Percentiles rank a stretch among this genome's conserved stretches.
Evolutionary conservation across 1,140 invertebrate species (phyloP).

Genomic region (Archivesica marissinica): DNA sequence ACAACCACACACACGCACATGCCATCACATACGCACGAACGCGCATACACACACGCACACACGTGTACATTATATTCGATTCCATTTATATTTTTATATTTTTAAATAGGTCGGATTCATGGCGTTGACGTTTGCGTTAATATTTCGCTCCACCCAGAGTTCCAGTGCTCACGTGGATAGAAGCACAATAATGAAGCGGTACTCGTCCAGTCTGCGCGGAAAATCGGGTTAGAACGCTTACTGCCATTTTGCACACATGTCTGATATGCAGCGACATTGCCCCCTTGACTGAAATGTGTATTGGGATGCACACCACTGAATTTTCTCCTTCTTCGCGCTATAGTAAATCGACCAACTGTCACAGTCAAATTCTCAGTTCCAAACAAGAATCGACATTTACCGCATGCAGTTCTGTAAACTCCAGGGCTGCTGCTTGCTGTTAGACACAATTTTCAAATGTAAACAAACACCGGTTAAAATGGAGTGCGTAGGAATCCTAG

Average conservation of each 20-base stretch:
- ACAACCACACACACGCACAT: too few relatives aligned
- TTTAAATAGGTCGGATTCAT: constrained; percentile 37
- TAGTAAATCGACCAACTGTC: neutral
- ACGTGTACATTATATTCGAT: too few relatives aligned
- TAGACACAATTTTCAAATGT: too few relatives aligned
- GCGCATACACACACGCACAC: too few relatives aligned
- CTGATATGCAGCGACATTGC: neutral
- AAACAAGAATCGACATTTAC: neutral
- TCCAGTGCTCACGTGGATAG: constrained; percentile 9
- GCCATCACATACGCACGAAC: too few relatives aligned
- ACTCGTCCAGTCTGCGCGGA: constrained; percentile 32
- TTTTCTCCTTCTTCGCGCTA: neutral
- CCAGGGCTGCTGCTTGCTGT: too few relatives aligned
- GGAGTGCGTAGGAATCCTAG: too few relatives aligned
- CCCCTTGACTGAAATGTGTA: neutral
- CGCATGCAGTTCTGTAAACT: too few relatives aligned
- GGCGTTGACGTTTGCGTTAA: constrained; percentile 25
- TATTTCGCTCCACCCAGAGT: constrained; percentile 28
- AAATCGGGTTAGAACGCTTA: constrained; percentile 2
- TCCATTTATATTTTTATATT: neutral
- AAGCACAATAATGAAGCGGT: constrained; percentile 52
- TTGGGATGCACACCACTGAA: neutral
- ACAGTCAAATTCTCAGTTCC: neutral
- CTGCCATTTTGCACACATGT: neutral
- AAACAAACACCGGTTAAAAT: too few relatives aligned